These are phyloP conservation scores for Diorhabda sublineata DNA, from an alignment of 1,140 invertebrate species.

Conservation along the genomic window DNA sequence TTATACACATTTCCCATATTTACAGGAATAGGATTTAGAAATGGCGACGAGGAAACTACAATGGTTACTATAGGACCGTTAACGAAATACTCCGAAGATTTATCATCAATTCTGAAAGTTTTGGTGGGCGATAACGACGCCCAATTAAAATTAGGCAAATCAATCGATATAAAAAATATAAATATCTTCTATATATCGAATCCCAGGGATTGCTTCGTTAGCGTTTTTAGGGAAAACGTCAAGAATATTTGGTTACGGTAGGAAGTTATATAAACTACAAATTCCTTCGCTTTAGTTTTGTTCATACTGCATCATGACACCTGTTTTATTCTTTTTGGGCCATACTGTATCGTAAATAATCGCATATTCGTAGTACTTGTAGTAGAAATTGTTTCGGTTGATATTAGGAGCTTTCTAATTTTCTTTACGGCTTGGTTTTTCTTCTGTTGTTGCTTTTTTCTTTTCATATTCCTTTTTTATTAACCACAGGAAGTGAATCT, in stretches of 20 bases:
- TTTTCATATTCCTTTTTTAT: too few species aligned
- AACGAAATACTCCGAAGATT: slow-evolving; percentile 70
- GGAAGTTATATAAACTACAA: slow-evolving; percentile 11
- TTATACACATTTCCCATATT: background rate
- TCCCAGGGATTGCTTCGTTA: slow-evolving; percentile 62
- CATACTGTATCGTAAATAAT: too few species aligned
- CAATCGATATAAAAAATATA: slow-evolving; percentile 64
- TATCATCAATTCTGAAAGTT: slow-evolving; percentile 66
- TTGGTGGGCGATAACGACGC: slow-evolving; percentile 53
- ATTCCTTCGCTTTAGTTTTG: too few species aligned
- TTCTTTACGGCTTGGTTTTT: too few species aligned
- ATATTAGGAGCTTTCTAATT: too few species aligned
- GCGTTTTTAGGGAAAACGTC: slow-evolving; percentile 64
- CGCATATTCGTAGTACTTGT: too few species aligned
- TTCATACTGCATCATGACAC: too few species aligned
- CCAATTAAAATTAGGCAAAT: slow-evolving; percentile 46
- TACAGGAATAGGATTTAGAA: slow-evolving; percentile 58
- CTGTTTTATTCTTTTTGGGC: too few species aligned
- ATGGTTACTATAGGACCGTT: slow-evolving; percentile 76
- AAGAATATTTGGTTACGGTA: slow-evolving; percentile 57
- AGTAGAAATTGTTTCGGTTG: too few species aligned
- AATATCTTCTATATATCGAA: slow-evolving; percentile 76
- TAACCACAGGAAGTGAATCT: too few species aligned
- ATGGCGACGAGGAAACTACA: slow-evolving; percentile 53
- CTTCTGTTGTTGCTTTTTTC: too few species aligned